Evolutionary conservation across 2,113 vertebrate genomes (phyloP).

Genomic region (Sorex araneus): DNA sequence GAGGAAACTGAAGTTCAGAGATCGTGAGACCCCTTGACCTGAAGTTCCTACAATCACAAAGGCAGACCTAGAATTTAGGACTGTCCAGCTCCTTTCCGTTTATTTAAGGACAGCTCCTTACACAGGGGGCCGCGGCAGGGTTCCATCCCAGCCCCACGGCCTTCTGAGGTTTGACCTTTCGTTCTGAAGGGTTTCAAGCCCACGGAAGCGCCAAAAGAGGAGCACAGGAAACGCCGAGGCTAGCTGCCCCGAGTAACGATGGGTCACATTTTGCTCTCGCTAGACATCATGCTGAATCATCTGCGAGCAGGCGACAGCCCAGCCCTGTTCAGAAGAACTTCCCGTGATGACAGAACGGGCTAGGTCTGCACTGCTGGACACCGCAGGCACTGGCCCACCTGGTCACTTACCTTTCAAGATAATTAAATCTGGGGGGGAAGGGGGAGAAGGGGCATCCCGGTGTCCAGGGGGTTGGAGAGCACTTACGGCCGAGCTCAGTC

Average conservation of each 20-base stretch:
- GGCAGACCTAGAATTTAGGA: neutral
- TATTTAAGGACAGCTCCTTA: too few relatives aligned
- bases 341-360: neutral
- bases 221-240: neutral
- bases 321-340: slow-evolving; percentile 15
- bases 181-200: slow-evolving; percentile 28
- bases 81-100: neutral
- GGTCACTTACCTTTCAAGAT: too few relatives aligned
- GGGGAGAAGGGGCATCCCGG: too few relatives aligned
- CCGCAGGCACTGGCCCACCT: neutral
- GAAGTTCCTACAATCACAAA: neutral
- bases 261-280: slow-evolving; percentile 3
- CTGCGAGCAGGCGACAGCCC: neutral
- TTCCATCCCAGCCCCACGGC: neutral
- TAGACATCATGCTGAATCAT: neutral
- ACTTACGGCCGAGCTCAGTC: too few relatives aligned
- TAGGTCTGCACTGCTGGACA: neutral
- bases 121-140: too few relatives aligned
- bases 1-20: neutral
- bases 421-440: too few relatives aligned
- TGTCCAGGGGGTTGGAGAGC: too few relatives aligned
- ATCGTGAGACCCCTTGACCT: neutral
- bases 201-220: neutral
- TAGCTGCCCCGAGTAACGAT: neutral
- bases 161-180: neutral